phyloP scores from a whole-genome alignment of 2,113 vertebrate species.

The Tinamus guttatus region DNA sequence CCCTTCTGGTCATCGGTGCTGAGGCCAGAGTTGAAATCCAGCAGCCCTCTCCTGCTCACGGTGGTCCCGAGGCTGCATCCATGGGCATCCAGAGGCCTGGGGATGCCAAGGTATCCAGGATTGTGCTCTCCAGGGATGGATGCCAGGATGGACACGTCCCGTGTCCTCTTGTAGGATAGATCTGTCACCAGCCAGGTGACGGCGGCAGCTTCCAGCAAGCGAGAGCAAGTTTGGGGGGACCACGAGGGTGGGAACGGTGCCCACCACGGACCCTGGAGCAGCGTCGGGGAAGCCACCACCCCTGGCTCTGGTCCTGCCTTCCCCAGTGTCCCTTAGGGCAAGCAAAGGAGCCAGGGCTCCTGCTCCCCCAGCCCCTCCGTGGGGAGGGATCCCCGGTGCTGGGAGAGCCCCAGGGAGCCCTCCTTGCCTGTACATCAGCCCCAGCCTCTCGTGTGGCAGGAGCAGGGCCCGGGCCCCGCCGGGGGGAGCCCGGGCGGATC shows the following conservation, averaged over 20 bases:
- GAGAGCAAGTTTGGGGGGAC: background rate
- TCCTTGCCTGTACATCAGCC: background rate
- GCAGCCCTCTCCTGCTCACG: too few relatives aligned
- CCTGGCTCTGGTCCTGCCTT: background rate
- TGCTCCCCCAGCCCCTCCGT: background rate
- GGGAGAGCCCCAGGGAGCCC: background rate
- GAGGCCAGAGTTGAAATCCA: rapidly evolving
- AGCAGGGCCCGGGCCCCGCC: background rate
- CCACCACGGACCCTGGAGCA: background rate
- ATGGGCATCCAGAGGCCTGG: background rate
- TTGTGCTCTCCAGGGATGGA: background rate
- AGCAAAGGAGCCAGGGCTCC: background rate
- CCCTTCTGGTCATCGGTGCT: background rate
- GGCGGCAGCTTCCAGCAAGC: too few relatives aligned
- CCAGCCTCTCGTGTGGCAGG: rapidly evolving
- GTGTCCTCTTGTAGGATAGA: too few relatives aligned
- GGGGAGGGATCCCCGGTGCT: background rate
- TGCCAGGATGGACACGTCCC: too few relatives aligned
- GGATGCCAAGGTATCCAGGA: rapidly evolving
- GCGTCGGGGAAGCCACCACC: too few relatives aligned
- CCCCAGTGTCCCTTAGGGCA: rapidly evolving
- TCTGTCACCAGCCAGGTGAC: too few relatives aligned
- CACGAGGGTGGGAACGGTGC: background rate
- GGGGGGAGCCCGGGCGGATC: rapidly evolving
- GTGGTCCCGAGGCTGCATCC: background rate